Conservation (phyloP, 2,888 invertebrate genomes). For the Steromphala cineraria region DNA sequence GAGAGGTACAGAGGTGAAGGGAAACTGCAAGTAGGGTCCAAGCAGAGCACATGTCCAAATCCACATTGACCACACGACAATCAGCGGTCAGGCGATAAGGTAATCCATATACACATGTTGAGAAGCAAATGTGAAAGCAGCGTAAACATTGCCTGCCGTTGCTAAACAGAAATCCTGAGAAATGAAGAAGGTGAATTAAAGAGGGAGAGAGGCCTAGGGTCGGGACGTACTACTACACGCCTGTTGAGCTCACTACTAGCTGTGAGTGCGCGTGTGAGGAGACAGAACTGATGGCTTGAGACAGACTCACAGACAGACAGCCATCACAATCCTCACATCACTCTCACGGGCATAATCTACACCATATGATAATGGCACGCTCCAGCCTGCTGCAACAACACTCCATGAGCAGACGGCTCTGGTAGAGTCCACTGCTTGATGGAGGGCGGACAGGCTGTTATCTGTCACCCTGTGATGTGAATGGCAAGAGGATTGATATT, state of each 20-base stretch:
- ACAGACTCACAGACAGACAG: not conserved
- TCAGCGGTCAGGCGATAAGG: slow-evolving; percentile 1
- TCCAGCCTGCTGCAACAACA: not conserved
- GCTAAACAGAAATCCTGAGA: not conserved
- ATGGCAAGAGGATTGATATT: too few relatives aligned
- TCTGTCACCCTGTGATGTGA: not conserved
- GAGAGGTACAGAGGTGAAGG: too few relatives aligned
- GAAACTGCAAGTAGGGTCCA: too few relatives aligned
- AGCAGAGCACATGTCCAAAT: not conserved
- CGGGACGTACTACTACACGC: not conserved
- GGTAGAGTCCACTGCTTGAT: not conserved
- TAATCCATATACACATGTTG: slow-evolving; percentile 1
- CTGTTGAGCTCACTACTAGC: not conserved
- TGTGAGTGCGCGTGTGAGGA: slow-evolving; percentile 9
- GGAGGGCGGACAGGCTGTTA: not conserved
- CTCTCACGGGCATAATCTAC: slow-evolving; percentile 14
- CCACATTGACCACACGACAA: not conserved
- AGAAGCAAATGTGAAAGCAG: not conserved
- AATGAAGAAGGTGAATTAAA: not conserved
- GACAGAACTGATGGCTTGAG: not conserved
- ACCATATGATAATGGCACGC: not conserved
- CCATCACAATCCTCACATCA: not conserved
- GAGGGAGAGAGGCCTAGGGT: not conserved
- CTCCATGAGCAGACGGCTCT: not conserved
- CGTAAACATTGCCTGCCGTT: not conserved